Evolutionary conservation across 2,888 invertebrate species (phyloP).

Genomic region (Strigamia transsilvanica): DNA sequence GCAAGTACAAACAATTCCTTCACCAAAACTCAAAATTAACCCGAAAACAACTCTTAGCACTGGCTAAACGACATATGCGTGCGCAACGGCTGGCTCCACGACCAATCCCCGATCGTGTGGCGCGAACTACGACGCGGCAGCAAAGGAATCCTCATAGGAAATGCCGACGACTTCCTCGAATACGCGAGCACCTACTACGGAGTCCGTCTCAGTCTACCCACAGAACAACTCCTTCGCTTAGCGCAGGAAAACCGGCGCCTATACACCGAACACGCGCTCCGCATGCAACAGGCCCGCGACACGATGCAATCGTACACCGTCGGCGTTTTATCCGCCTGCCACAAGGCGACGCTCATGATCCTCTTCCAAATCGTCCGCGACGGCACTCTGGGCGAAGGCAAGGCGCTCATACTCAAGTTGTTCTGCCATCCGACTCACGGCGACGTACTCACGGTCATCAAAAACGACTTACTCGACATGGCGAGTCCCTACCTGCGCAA

Average conservation of each 20-base stretch:
- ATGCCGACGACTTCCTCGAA: conserved; percentile 64
- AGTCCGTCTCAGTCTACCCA: neutral
- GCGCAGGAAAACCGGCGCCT: conserved; percentile 40
- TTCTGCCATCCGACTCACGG: conserved; percentile 4
- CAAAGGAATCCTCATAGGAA: conserved; percentile 64
- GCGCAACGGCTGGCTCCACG: conserved; percentile 62
- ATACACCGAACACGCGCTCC: neutral
- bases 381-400: neutral
- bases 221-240: neutral
- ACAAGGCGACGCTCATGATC: neutral
- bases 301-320: neutral
- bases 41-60: neutral
- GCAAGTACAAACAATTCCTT: conserved; percentile 59
- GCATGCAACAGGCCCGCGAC: neutral
- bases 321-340: conserved; percentile 21
- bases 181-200: conserved; percentile 62
- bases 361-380: conserved; percentile 7
- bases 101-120: conserved; percentile 64
- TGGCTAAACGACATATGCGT: conserved; percentile 59
- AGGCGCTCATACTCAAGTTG: neutral
- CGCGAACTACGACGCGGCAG: conserved; percentile 65
- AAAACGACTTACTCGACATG: conserved; percentile 46
- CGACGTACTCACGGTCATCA: neutral
- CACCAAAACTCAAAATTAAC: neutral
- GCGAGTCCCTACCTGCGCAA: neutral